These are phyloP conservation scores for Aspiorhynchus laticeps DNA, from an alignment of 2,113 vertebrate species.

Conservation along the genomic window DNA sequence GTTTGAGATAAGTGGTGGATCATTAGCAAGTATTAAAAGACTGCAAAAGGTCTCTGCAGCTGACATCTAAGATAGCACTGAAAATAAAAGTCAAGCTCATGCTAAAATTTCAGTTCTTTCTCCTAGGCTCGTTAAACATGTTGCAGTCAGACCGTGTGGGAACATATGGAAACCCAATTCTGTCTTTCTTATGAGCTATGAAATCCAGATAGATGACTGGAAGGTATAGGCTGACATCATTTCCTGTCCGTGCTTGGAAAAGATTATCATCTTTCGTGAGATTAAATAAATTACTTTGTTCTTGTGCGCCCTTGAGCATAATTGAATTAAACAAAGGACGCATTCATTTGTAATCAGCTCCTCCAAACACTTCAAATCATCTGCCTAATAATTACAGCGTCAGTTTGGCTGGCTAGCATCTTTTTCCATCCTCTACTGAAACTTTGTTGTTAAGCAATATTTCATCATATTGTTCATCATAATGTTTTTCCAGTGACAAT, in stretches of 20 bases:
- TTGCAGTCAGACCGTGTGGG: neutral
- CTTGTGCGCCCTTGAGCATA: neutral
- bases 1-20: neutral
- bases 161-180: conserved; percentile 6
- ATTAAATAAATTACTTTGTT: neutral
- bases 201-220: neutral
- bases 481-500: neutral
- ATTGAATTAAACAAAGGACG: neutral
- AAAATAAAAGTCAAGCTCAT: neutral
- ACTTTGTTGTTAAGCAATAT: too few relatives aligned
- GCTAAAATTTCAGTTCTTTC: neutral
- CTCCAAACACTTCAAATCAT: neutral
- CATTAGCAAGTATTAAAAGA: neutral
- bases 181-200: neutral
- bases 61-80: neutral
- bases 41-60: neutral
- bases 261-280: too few relatives aligned
- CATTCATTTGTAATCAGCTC: neutral
- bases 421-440: neutral
- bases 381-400: neutral
- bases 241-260: neutral
- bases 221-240: conserved; percentile 4
- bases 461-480: too few relatives aligned
- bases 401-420: too few relatives aligned
- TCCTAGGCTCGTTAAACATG: neutral